phyloP scores from a whole-genome alignment of 2,797 vertebrate species.

The Parauchenoglanis punctatus region DNA sequence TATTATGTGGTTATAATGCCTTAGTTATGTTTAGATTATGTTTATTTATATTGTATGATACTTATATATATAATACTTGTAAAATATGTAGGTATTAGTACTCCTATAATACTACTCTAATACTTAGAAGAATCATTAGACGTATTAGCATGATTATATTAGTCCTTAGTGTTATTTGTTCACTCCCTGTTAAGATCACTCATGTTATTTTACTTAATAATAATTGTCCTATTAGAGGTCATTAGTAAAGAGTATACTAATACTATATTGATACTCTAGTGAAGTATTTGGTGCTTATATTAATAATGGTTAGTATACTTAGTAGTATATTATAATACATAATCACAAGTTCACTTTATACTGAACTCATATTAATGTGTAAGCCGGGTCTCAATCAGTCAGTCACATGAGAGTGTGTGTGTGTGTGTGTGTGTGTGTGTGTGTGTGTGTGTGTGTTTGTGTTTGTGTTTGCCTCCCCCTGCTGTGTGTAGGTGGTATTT shows the following conservation, averaged over 20 bases:
- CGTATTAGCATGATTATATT: not conserved
- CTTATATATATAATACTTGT: no score
- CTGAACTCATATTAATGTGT: not conserved
- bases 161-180: not conserved
- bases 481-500: conserved; percentile 90
- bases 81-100: no score
- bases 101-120: not conserved
- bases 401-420: not conserved
- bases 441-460: conserved; percentile 9
- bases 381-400: not conserved
- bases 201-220: no score
- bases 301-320: no score
- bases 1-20: not conserved
- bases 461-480: conserved; percentile 10
- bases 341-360: not conserved
- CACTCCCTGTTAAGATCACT: not conserved
- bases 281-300: no score
- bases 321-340: no score
- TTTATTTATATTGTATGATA: not conserved
- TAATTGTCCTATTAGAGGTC: no score
- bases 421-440: not conserved
- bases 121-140: not conserved
- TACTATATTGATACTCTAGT: no score
- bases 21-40: not conserved
- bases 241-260: no score